These are phyloP conservation scores for Molossus molossus DNA, from an alignment of 2,797 vertebrate species.

Conservation along the genomic window DNA sequence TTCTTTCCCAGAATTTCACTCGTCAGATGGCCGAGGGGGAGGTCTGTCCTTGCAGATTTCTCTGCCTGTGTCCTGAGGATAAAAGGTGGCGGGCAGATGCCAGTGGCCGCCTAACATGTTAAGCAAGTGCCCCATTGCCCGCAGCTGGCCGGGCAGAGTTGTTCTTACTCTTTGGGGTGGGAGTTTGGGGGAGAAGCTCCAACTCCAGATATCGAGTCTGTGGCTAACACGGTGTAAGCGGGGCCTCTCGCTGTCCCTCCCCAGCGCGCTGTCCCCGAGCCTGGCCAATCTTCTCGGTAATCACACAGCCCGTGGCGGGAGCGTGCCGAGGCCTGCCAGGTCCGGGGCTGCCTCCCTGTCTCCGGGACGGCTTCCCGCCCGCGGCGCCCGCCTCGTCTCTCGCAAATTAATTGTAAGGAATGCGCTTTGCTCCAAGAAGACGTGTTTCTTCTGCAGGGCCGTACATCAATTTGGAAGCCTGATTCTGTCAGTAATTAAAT, in stretches of 20 bases:
- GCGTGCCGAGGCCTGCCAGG: neutral
- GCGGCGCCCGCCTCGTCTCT: neutral
- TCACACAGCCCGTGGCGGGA: constrained; percentile 71
- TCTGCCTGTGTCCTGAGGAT: neutral
- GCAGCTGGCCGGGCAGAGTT: neutral
- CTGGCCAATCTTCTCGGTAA: constrained; percentile 56
- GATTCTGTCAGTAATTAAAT: constrained; percentile 78
- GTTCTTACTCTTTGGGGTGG: neutral
- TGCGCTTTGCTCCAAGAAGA: constrained; percentile 21
- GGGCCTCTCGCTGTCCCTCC: neutral
- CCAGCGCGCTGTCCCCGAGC: neutral
- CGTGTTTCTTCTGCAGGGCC: constrained; percentile 38
- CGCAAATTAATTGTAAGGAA: constrained; percentile 55
- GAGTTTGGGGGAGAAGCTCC: neutral
- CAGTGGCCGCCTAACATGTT: neutral
- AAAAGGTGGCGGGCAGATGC: neutral
- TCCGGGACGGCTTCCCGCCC: neutral
- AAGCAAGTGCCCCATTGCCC: neutral
- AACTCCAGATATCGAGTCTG: neutral
- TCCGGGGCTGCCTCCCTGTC: neutral
- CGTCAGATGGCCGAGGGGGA: neutral
- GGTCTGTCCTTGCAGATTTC: fast-evolving
- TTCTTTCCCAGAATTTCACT: neutral
- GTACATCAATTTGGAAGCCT: constrained; percentile 58
- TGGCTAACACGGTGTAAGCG: neutral